Evolutionary conservation across 2,888 invertebrate species (phyloP).

Genomic region (Apocheima hispidaria): DNA sequence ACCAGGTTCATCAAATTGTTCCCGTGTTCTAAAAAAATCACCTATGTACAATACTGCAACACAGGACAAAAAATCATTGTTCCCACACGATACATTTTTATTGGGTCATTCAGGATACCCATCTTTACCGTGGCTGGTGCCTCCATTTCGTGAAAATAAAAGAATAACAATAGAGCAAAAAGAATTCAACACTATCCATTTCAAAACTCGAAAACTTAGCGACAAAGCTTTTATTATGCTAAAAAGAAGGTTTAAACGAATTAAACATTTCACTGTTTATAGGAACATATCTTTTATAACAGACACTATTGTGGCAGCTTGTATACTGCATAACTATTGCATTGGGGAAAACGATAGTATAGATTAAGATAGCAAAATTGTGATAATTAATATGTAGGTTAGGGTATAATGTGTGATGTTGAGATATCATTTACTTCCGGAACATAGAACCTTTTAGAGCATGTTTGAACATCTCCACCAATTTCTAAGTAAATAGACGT

Average conservation of each 20-base stretch:
- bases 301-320: slow-evolving; percentile 69
- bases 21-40: slow-evolving; percentile 65
- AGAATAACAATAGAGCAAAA: slow-evolving; percentile 64
- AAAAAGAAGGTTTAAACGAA: slow-evolving; percentile 64
- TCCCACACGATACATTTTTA: slow-evolving; percentile 66
- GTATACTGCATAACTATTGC: slow-evolving; percentile 72
- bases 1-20: slow-evolving; percentile 66
- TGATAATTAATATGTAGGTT: background rate
- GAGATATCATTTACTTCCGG: no score
- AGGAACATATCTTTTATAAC: slow-evolving; percentile 70
- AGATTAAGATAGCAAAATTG: background rate
- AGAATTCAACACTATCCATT: slow-evolving; percentile 65
- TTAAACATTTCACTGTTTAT: slow-evolving; percentile 67
- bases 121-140: slow-evolving; percentile 66
- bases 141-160: slow-evolving; percentile 69
- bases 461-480: no score
- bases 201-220: slow-evolving; percentile 62
- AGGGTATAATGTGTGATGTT: no score
- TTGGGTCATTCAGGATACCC: slow-evolving; percentile 70
- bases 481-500: no score
- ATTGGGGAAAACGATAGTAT: slow-evolving; percentile 56
- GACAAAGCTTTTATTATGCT: slow-evolving; percentile 65
- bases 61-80: slow-evolving; percentile 59
- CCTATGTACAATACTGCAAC: slow-evolving; percentile 64
- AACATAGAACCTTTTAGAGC: no score